Base-by-base conservation (phyloP, 2,888 invertebrate genomes). In the Sinopyrophorus schimmeli region DNA sequence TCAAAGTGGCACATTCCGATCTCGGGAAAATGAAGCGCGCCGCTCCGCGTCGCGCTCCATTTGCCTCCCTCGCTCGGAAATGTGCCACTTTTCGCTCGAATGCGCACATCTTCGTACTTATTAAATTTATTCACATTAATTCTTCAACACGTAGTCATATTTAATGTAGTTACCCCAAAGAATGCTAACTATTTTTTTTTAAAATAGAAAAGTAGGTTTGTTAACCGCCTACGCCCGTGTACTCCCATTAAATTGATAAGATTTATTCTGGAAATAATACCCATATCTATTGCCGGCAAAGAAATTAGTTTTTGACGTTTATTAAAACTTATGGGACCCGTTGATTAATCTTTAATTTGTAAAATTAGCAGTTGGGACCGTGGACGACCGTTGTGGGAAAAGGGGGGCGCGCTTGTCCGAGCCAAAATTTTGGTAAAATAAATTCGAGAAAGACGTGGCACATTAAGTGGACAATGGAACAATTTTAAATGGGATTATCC, bases 401-500 rank as follows among this genome's bases (percentile, higher is more conserved):
- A n/a, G 23, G 31, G 26, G 28, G 31, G 16, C 7, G 11, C 7
- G 9, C 34, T 43, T 35, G 35, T 43, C 27, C 17, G 21, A 37
- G 21, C 18, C 9, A 47, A 37, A 48, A 18, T 10, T 28, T 48
- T 43, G 21, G n/a, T 18, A 31, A 20, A 17, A 28, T 37, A 42
- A 31, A 32, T 43, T 21, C 42, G 26, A 34, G 40, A 53, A 55
- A 52, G 38, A 50, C 42, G n/a, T 43, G 41, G 31, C 53, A 57
- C 53, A 57, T 54, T 48, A 43, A 34, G 24, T 11, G 27, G 32
- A 59, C 58, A 62, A 59, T 54, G 46, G 56, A 48, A 54, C 52
- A 62, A 60, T 59, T 59, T 57, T 54, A 59, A 54, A 52, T 41
- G 44, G 57, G 59, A 60, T 60, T 58, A 60, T 52, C 47, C 40